Evolutionary conservation across 2,113 vertebrate species (phyloP).

Genomic region (Pachypanchax playfairii): DNA sequence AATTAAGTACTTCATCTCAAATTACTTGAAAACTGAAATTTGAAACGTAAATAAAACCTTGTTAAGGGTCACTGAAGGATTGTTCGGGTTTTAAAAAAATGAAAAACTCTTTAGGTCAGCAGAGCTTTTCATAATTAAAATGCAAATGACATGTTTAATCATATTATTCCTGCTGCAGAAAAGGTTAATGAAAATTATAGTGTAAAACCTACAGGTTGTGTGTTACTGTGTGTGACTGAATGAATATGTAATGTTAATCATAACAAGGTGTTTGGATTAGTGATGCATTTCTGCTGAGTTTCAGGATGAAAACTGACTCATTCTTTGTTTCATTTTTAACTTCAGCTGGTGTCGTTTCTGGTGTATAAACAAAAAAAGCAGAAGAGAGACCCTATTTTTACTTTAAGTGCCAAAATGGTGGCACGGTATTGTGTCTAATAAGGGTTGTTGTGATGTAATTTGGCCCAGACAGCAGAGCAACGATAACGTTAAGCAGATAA

Average conservation of each 20-base stretch:
- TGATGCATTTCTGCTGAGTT: not conserved
- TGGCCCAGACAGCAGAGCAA: not conserved
- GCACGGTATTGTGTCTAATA: not conserved
- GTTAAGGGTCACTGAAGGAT: not conserved
- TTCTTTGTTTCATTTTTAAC: conserved; percentile 7
- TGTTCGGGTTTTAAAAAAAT: not conserved
- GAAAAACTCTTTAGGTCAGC: not conserved
- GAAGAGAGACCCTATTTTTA: not conserved
- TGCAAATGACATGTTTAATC: not conserved
- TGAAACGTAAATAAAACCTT: not conserved
- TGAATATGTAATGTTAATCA: not conserved
- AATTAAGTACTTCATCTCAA: no score
- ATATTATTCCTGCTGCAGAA: not conserved
- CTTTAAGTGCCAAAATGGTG: not conserved
- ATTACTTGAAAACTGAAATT: not conserved
- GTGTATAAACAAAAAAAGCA: not conserved
- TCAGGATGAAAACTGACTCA: conserved; percentile 2
- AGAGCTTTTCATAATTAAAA: not conserved
- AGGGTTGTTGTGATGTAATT: not conserved
- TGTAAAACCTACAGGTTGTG: not conserved
- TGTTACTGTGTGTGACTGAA: not conserved
- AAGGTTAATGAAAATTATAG: not conserved
- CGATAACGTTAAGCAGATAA: not conserved
- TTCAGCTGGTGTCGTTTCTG: not conserved
- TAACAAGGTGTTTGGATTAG: no score